phyloP scores from a whole-genome alignment of 2,113 vertebrate species.

The Probosciger aterrimus region DNA sequence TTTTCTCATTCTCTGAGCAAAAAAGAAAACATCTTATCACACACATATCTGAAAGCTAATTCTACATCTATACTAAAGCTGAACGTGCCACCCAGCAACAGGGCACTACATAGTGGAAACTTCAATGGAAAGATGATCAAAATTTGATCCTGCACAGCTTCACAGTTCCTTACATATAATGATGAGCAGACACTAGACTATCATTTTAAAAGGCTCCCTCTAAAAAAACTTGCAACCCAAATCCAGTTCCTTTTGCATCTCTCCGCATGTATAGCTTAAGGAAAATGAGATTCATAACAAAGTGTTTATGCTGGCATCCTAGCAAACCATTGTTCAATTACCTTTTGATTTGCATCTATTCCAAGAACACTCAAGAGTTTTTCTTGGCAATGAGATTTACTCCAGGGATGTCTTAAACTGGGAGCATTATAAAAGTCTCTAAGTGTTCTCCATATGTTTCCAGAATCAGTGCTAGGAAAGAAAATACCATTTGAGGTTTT shows the following conservation, averaged over 20 bases:
- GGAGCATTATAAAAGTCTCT: slow-evolving; percentile 7
- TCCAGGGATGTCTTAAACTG: slow-evolving; percentile 51
- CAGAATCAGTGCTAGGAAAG: slow-evolving; percentile 60
- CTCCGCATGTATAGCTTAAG: not conserved
- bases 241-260: not conserved
- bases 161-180: not conserved
- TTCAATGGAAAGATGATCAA: not conserved
- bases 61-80: not conserved
- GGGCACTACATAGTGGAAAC: not conserved
- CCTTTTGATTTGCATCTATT: slow-evolving; percentile 66
- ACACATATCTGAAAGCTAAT: not conserved
- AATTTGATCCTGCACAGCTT: not conserved
- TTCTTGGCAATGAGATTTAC: slow-evolving; percentile 53
- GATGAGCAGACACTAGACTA: not conserved
- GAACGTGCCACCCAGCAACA: not conserved
- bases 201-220: not conserved
- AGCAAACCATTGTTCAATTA: slow-evolving; percentile 21
- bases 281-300: not conserved
- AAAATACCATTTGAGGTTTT: not conserved
- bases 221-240: not conserved
- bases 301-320: not conserved
- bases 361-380: slow-evolving; percentile 69
- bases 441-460: slow-evolving; percentile 65
- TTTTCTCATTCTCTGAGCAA: not conserved
- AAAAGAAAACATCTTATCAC: not conserved